These are phyloP conservation scores for Charanyca ferruginea DNA, from an alignment of 2,888 invertebrate genomes.

Conservation along the genomic window DNA sequence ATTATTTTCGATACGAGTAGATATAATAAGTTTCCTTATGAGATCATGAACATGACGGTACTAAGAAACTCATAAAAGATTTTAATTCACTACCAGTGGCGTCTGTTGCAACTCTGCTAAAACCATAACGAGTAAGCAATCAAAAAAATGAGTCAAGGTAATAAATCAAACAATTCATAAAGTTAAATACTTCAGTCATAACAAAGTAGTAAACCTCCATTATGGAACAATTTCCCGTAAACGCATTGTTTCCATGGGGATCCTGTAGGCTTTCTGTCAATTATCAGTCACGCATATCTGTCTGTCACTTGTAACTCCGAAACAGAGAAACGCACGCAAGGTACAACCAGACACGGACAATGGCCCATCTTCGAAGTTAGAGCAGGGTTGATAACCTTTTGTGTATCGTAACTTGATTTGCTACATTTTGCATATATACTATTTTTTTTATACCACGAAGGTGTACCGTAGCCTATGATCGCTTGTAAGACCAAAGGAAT, in stretches of 20 bases:
- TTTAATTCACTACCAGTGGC: not conserved
- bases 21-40: not conserved
- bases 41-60: not conserved
- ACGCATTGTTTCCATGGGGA: constrained; percentile 57
- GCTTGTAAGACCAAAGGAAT: too few relatives aligned
- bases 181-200: constrained; percentile 19
- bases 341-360: constrained; percentile 69
- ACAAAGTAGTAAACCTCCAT: constrained; percentile 50
- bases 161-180: constrained; percentile 17
- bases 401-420: not conserved
- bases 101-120: not conserved
- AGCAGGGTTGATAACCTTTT: constrained; percentile 62
- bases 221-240: constrained; percentile 56
- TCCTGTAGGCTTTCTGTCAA: constrained; percentile 67
- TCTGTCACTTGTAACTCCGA: constrained; percentile 54
- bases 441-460: too few relatives aligned
- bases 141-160: constrained; percentile 9
- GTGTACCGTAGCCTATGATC: too few relatives aligned
- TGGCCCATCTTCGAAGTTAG: constrained; percentile 47
- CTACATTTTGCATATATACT: not conserved
- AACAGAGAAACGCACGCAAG: constrained; percentile 68
- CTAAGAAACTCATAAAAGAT: constrained; percentile 1
- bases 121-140: not conserved
- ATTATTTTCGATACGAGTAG: too few relatives aligned
- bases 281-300: constrained; percentile 70